Conservation (phyloP, 1,140 invertebrate genomes). For the Drosophila bocqueti region DNA sequence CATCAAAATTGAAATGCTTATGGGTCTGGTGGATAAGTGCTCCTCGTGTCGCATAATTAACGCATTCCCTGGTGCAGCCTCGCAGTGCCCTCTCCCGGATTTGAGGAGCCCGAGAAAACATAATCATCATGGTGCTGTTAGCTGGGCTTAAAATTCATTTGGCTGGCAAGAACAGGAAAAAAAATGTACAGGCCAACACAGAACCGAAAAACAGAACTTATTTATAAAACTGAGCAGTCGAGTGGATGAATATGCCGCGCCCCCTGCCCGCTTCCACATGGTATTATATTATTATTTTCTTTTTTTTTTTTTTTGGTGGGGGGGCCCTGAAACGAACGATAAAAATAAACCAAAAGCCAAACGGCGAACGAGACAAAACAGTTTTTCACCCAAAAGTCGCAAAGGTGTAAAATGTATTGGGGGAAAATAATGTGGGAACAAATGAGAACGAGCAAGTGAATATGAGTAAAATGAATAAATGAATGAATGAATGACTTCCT, state of each 20-base stretch:
- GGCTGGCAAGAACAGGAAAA: constrained; percentile 12
- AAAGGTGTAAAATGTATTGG: constrained; percentile 59
- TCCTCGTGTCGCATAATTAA: constrained; percentile 68
- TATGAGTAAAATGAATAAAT: constrained; percentile 4
- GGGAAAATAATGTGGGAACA: constrained; percentile 23
- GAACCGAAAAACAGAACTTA: constrained; percentile 59
- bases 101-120: constrained; percentile 15
- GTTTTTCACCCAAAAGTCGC: constrained; percentile 41
- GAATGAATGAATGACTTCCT: constrained; percentile 8
- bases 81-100: constrained; percentile 13
- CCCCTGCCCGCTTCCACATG: constrained; percentile 27
- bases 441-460: constrained; percentile 1
- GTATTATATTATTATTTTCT: constrained; percentile 18
- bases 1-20: constrained; percentile 66
- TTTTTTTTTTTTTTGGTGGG: background rate
- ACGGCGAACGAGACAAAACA: constrained; percentile 37
- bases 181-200: constrained; percentile 5
- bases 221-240: constrained; percentile 78
- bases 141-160: constrained; percentile 67
- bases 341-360: constrained; percentile 71
- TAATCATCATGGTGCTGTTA: constrained; percentile 25
- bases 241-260: constrained; percentile 67
- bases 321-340: constrained; percentile 58
- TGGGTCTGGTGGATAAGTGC: constrained; percentile 55
- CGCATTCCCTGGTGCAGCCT: constrained; percentile 55